Base-by-base conservation (phyloP, 92 coral and sea anemone species). In the Zoanthus sociatus region DNA sequence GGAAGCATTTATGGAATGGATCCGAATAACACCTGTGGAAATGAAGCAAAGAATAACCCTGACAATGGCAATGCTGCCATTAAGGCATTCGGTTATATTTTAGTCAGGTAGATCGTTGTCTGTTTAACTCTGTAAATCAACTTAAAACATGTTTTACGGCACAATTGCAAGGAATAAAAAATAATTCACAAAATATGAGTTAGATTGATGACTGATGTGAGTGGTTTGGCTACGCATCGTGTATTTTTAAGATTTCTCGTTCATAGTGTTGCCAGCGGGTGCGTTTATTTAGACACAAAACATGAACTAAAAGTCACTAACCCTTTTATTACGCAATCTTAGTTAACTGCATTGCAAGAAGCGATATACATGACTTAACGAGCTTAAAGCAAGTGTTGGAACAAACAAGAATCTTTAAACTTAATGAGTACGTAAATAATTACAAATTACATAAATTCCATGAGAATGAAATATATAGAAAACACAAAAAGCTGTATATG, bases 81-180 rank as follows among this genome's bases (percentile, higher is more conserved):
- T 11, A 88, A n/a, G 33, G 94, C 92, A n/a, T 92, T 94, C 86
- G 94, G 98, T 0, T 94, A 94, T 74, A 84, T 94, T 12, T 76
- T 94, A 7, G 66, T 58, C n/a, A 58, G 66, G 66, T 58, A 58
- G 66, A 58, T 11, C 18, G 2, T 58, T 14, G 16, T 14, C 17
- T 58, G 5, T 58, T 11, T 11, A 11, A 58, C 66, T 5, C 66
- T 58, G 58, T 53, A 53, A 53, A 53, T 53, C 58, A 58, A 14
- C 66, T 58, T 0, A 58, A 58, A 58, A 58, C 66, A 58, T 14
- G 11, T 58, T 58, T 58, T 58, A 14, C 0, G 66, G 3, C 16
- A 11, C 66, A 58, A 58, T 0, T 26, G 26, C 26, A 26, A 26
- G 26, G n/a, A 6, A 58, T 58, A 14, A 58, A 58, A 6, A 58